phyloP scores from a whole-genome alignment of 2,113 vertebrate species.

The Asarcornis scutulata region DNA sequence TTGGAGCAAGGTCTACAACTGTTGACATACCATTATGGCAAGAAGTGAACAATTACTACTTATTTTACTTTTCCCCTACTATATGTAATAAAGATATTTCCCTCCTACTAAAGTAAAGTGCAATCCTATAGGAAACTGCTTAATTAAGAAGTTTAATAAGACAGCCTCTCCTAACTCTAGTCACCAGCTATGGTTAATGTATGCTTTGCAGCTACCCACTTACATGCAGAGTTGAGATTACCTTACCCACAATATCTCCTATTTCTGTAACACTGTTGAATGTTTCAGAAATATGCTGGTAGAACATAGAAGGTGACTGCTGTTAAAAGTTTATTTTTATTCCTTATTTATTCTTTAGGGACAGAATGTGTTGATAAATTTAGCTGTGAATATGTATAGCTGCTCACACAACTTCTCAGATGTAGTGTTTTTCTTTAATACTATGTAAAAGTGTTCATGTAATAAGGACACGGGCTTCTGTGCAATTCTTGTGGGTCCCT shows the following conservation, averaged over 20 bases:
- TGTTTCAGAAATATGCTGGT: background rate
- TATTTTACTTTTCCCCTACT: background rate
- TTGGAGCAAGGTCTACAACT: background rate
- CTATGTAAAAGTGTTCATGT: background rate
- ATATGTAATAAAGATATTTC: background rate
- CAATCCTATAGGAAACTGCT: background rate
- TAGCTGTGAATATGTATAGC: slow-evolving; percentile 10
- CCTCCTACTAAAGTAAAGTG: background rate
- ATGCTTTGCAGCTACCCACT: background rate
- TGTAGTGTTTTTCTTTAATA: background rate
- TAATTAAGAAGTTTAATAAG: background rate
- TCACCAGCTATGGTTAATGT: background rate
- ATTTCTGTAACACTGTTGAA: slow-evolving; percentile 21
- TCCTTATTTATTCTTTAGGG: background rate
- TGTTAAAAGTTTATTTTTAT: background rate
- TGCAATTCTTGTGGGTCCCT: background rate
- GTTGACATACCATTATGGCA: background rate
- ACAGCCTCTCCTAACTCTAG: background rate
- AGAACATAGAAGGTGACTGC: background rate
- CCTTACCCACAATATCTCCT: background rate
- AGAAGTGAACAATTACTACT: background rate
- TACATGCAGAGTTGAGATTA: background rate
- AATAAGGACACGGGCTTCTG: background rate
- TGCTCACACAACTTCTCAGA: slow-evolving; percentile 1
- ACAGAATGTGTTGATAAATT: background rate